Conservation (phyloP, 2,113 vertebrate species). For the Aphyosemion australe region DNA sequence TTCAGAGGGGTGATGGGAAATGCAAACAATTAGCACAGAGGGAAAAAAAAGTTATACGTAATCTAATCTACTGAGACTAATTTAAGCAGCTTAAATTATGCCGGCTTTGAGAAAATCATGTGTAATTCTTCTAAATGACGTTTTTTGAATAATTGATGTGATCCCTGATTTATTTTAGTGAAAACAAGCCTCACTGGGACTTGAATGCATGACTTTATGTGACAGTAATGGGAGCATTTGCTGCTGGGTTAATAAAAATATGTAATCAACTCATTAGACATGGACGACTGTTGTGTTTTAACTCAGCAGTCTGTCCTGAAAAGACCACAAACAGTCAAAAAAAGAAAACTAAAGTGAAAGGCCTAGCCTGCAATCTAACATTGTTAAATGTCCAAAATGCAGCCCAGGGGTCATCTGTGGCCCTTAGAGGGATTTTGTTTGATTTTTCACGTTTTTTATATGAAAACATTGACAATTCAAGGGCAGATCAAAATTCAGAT, state of each 20-base stretch:
- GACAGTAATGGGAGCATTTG: not conserved
- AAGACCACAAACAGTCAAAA: conserved; percentile 29
- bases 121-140: not conserved
- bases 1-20: conserved; percentile 53
- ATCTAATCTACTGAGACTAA: conserved; percentile 10
- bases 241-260: conserved; percentile 4
- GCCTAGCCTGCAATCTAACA: no score
- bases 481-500: no score
- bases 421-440: no score
- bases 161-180: not conserved
- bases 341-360: no score
- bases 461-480: no score
- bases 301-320: conserved; percentile 31
- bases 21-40: conserved; percentile 51
- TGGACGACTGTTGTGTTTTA: conserved; percentile 38
- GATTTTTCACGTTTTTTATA: no score
- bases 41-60: not conserved
- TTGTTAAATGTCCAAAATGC: no score
- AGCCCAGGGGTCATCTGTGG: no score
- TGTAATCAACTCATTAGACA: not conserved
- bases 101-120: not conserved
- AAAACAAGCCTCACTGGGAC: not conserved
- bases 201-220: conserved; percentile 9
- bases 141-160: not conserved
- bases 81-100: not conserved